A percentile compares a stretch with the other conserved stretches of the same genome.
phyloP scores from a whole-genome alignment of 2,888 invertebrate genomes.

The Drosophila maculinotata region DNA sequence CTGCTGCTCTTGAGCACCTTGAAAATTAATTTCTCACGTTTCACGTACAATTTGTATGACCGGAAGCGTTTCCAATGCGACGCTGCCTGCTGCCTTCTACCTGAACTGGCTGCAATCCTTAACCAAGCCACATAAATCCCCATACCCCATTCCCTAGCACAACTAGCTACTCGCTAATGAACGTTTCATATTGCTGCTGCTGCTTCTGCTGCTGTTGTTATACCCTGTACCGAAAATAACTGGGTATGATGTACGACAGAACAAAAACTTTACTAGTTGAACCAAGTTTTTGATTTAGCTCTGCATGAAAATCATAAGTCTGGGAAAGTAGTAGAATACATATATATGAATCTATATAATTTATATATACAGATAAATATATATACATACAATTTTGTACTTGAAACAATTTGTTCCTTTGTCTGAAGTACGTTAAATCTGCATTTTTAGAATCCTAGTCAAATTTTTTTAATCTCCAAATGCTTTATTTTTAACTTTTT shows the following conservation, averaged over 20 bases:
- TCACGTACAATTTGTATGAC: slow-evolving; percentile 72
- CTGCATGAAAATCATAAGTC: no score
- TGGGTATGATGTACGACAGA: neutral
- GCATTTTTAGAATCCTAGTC: no score
- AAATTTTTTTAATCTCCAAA: no score
- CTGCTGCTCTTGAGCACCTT: slow-evolving; percentile 48
- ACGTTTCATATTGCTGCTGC: slow-evolving; percentile 66
- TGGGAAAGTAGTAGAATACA: no score
- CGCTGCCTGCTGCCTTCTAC: slow-evolving; percentile 6
- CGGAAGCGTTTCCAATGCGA: slow-evolving; percentile 72
- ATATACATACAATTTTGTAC: no score
- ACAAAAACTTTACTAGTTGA: neutral
- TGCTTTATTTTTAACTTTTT: no score
- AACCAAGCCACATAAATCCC: slow-evolving; percentile 13
- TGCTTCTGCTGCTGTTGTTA: slow-evolving; percentile 17
- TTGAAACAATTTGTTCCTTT: no score
- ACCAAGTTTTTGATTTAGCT: neutral
- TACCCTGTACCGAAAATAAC: slow-evolving; percentile 19
- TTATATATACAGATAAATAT: no score
- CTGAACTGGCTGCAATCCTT: slow-evolving; percentile 25
- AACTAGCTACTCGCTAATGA: slow-evolving; percentile 64
- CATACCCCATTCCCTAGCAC: slow-evolving; percentile 3
- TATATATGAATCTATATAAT: neutral
- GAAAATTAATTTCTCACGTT: slow-evolving; percentile 75
- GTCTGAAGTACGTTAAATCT: no score